Base-by-base conservation (phyloP, 2,888 invertebrate genomes). In the Antitype chi region DNA sequence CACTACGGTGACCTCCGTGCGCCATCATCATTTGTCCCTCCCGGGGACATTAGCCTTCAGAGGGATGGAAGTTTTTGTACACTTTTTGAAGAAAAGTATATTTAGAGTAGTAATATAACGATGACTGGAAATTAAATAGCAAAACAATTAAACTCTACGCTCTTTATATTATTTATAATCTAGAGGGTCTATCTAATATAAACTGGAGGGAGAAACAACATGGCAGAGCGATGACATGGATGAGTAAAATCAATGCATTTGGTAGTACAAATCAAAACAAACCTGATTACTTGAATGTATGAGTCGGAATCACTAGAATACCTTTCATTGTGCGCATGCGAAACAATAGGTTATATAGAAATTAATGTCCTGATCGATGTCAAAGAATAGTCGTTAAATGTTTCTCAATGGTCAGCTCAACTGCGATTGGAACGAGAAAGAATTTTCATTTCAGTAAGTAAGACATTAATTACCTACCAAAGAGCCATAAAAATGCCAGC, bases 11-110 rank as follows among this genome's bases (percentile, higher is more conserved):
- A 92, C 93, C 94, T 92, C 92, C 88, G 87, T 85, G 89, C 86
- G 89, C 69, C 92, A 93, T 94, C 94, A 94, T 94, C 94, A 94
- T 94, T 93, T 94, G 92, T 88, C 92, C 93, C 93, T 93, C 92
- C 87, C 85, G 85, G 85, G 79, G 83, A 83, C 86, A 86, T 89
- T 88, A 85, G 52, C 81, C 78, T 80, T 85, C 78, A 76, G 88
- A 93, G 92, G 92, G 92, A 90, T 92, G 91, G 81, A 88, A 79
- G 88, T 89, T 90, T 91, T 72, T 91, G 81, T 87, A 62, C 43
- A 57, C 20, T 53, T 43, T 80, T 32, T 20, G 57, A 25, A 15
- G 43, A 52, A 74, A 52, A 47, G 5, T 64, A 57, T 11, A 43
- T 43, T 52, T 17, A 25, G 23, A 52, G 25, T n/a, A 49, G 0